Evolutionary conservation across 2,888 invertebrate genomes (phyloP), one percentile per base, ranked within the genome.

Genomic region (Acleris cristana): DNA sequence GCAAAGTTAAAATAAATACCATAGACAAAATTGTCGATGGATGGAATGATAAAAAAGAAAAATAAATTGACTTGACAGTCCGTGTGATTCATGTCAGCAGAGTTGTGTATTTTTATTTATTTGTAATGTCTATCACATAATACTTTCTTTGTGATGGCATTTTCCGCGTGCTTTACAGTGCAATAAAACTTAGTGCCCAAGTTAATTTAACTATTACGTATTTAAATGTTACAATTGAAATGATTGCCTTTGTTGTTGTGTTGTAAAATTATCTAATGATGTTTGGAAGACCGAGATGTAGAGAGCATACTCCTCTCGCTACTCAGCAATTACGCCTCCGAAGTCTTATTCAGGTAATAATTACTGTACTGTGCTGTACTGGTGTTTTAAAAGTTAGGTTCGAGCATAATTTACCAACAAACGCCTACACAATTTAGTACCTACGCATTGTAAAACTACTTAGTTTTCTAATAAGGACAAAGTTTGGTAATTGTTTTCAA

Each of bases 311-410:
- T 70, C 97, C 97, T 58, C 90, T 98, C 71, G 95, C 96, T 56
- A 96, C 97, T 19, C 98, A 97, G 86, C 98, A 98, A 93, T 93
- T 96, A 73, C 94, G 98, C 63, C 90, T 97, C 56, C 94, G 97
- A 73, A 97, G 96, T 87, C 92, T 98, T 69, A 94, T 96, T 78
- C 96, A 96, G 93, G 95, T 97, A 84, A 26, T 44, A 18, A 53
- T 16, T n/a, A 72, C 68, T 18, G 44, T 23, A 3, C 1, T 57
- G 44, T 10, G 4, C 30, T 19, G n/a, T n/a, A 48, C 44, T 14
- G 55, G 40, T 54, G 16, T 53, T 64, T 40, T 59, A 23, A n/a
- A 40, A 55, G 45, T 45, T 52, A 34, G 14, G 14, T 40, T 23
- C 0, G 21, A 61, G 19, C 49, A 8, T 40, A 8, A 66, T 85